A percentile compares a stretch with the other conserved stretches of the same genome.
Conservation (phyloP, 1,140 invertebrate species). For the Nomia melanderi region DNA sequence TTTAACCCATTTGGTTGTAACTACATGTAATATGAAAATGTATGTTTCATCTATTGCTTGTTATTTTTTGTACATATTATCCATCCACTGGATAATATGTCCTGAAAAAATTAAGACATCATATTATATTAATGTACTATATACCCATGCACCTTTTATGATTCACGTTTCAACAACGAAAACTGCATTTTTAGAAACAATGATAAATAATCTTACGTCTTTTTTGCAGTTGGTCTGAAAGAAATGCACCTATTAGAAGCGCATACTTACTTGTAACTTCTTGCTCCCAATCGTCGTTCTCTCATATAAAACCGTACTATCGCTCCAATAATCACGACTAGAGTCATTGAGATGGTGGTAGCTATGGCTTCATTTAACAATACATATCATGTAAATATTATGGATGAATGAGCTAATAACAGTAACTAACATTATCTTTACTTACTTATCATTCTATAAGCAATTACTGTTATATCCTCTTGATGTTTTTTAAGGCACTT, state of each 20-base stretch:
- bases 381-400: background rate
- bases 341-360: slow-evolving; percentile 12
- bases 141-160: too few species aligned
- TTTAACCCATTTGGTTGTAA: slow-evolving; percentile 17
- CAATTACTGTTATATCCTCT: slow-evolving; percentile 29
- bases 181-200: background rate
- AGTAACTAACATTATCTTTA: slow-evolving; percentile 3
- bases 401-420: background rate
- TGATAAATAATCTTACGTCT: background rate
- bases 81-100: slow-evolving; percentile 49
- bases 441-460: slow-evolving; percentile 47
- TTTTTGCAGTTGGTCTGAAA: background rate
- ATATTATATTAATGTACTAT: slow-evolving; percentile 24
- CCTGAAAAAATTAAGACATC: slow-evolving; percentile 52
- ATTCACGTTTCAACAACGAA: background rate
- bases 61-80: slow-evolving; percentile 33
- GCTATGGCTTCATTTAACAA: slow-evolving; percentile 48
- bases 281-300: slow-evolving; percentile 20
- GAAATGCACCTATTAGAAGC: background rate
- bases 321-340: slow-evolving; percentile 38
- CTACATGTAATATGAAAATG: slow-evolving; percentile 34
- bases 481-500: slow-evolving; percentile 65
- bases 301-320: slow-evolving; percentile 42
- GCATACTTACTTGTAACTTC: slow-evolving; percentile 41
- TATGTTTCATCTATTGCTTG: slow-evolving; percentile 30